Evolutionary conservation across 2,888 invertebrate species (phyloP), one percentile per base, ranked within the genome.

Genomic region (Piscicola geometra): DNA sequence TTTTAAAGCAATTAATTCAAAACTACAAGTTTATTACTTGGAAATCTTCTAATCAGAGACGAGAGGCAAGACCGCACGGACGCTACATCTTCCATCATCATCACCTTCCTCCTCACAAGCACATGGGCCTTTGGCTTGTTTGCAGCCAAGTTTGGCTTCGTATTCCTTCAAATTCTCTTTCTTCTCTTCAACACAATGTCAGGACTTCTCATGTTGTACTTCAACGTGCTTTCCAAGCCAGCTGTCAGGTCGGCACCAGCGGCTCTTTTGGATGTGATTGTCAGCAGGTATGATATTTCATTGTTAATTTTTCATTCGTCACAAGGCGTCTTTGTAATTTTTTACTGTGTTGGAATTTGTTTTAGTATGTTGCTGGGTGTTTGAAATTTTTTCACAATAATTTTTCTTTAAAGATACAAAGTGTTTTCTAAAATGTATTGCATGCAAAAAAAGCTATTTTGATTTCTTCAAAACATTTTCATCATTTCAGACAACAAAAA

Each of bases 41-140:
- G n/a, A n/a, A n/a, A n/a, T n/a, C n/a, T n/a, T n/a, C n/a, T n/a
- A n/a, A n/a, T n/a, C n/a, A n/a, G n/a, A n/a, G n/a, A n/a, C n/a
- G n/a, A n/a, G n/a, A n/a, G n/a, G n/a, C n/a, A n/a, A n/a, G n/a
- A n/a, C n/a, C n/a, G n/a, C n/a, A n/a, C n/a, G n/a, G n/a, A n/a
- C n/a, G n/a, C n/a, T n/a, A n/a, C n/a, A n/a, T n/a, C n/a, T n/a
- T n/a, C n/a, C n/a, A n/a, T n/a, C n/a, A n/a, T n/a, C n/a, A n/a
- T n/a, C n/a, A 56, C 9, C 25, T 21, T 18, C 60, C n/a, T 56
- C 25, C 80, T 83, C 1, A 83, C 83, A 0, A 79, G 83, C 77
- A 82, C 84, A 30, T 84, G 84, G 84, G 81, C 83, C 21, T 82
- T 83, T 67, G 84, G 83, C 3, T 82, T 83, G 15, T 79, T 83